Conservation (phyloP, 2,888 invertebrate genomes). For the Scaptomyza flava region DNA sequence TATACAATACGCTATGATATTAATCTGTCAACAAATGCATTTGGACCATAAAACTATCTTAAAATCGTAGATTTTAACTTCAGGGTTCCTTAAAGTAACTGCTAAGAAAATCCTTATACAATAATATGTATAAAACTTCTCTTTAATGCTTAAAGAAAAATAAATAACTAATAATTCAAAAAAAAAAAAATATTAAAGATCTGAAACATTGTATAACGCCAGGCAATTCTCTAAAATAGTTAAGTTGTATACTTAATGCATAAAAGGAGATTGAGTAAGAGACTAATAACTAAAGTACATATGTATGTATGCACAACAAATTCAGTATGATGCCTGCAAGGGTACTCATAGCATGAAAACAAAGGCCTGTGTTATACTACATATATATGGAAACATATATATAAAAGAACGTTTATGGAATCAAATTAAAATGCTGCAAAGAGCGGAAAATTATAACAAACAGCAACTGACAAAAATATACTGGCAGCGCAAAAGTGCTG, state of each 20-base stretch:
- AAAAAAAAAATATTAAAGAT: background rate
- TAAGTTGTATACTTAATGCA: background rate
- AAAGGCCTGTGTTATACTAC: constrained; percentile 35
- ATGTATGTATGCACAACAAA: constrained; percentile 11
- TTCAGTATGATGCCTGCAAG: constrained; percentile 15
- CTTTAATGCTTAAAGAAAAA: too few relatives aligned
- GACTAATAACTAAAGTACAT: constrained; percentile 7
- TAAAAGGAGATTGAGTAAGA: background rate
- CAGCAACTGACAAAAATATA: constrained; percentile 51
- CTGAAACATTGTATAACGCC: too few relatives aligned
- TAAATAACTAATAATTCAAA: too few relatives aligned
- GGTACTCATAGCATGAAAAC: constrained; percentile 25
- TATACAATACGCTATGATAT: background rate
- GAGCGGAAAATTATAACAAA: constrained; percentile 81
- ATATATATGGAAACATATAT: background rate
- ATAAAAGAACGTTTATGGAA: constrained; percentile 62
- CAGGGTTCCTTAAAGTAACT: too few relatives aligned
- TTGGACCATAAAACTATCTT: too few relatives aligned
- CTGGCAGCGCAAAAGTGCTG: constrained; percentile 50
- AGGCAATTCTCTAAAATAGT: background rate
- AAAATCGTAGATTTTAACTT: too few relatives aligned
- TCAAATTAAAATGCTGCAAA: constrained; percentile 82
- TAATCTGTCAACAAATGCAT: too few relatives aligned
- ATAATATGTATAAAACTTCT: too few relatives aligned
- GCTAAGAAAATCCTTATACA: too few relatives aligned